Evolutionary conservation across 2,797 vertebrate species (phyloP), one percentile per base, ranked within the genome.

Genomic region (Orestias chungarensis): DNA sequence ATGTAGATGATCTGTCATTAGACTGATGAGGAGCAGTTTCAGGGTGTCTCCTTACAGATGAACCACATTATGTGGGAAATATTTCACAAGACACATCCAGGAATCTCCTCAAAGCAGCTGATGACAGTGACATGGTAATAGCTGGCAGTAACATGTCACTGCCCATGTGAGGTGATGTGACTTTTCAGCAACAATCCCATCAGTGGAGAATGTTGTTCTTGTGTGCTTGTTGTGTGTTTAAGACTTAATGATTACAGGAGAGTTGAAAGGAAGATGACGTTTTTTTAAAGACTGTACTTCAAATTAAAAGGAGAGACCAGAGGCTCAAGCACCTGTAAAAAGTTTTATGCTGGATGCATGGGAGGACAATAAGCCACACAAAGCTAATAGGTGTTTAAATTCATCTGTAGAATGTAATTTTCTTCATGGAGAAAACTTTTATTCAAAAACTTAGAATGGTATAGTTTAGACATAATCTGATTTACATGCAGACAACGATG

Each of bases 11-110:
- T 65, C 66, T 23, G 70, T 65, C 43, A 59, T 27, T 6, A 10
- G 64, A 8, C 62, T 88, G 78, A 86, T 78, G 50, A 73, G 71
- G 69, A 85, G 64, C 82, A 84, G 78, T 64, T 76, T 68, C 66
- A 25, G 59, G 72, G 23, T 64, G 71, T 43, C 77, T 57, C 68
- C 15, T 47, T 25, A 64, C 59, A 68, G 68, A 79, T 0, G 12
- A 80, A 77, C 82, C 79, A 17, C 38, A 84, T 6, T 23, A 71
- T 79, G 73, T 18, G 35, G 50, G 4, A 17, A 78, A 66, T 23
- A 4, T 82, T 84, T 78, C 86, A 82, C 76, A 86, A 23, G 1
- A 4, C 10, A 47, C 70, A 59, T 25, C 38, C 35, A 1, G 68
- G 74, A 69, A 79, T 71, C 47, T 18, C 71, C 47, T n/a, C 35